Evolutionary conservation across 23 tunicate species (phyloP), one percentile per base, ranked within the genome.

Genomic region (Halocynthia roretzi): DNA sequence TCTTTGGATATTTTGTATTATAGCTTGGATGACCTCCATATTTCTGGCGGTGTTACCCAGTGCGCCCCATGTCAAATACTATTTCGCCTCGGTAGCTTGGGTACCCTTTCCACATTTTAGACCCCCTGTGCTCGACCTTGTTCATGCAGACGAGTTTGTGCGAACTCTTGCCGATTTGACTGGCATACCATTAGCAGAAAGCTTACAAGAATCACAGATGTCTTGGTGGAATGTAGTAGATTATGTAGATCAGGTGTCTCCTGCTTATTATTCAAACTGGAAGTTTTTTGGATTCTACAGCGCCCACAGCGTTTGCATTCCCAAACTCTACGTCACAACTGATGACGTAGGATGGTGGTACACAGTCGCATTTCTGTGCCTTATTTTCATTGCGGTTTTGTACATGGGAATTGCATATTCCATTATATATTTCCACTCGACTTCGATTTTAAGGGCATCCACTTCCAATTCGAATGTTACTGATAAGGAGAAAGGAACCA

Each of bases 221-320:
- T 40, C 85, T 5, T 89, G 96, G 96, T 19, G 51, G 10, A 67
- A 72, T 49, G 75, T 89, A 78, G 50, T 75, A 2, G 53, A 58
- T 10, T 75, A 63, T 14, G 18, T 83, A 6, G 40, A 76, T 61
- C 51, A 21, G 6, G 72, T 69, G 20, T 74, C 81, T 8, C 88
- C 85, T 6, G 66, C 67, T 8, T 61, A 79, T 80, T 73, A 74
- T 56, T 62, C 77, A 68, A 80, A 89, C 15, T 89, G 96, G 96
- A 67, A 67, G 61, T 89, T 83, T 68, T 89, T 77, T 68, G 87
- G 88, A 50, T 89, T 71, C 81, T 89, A 89, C 80, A 89, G 96
- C 77, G 96, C 76, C 51, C 89, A 89, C 53, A 80, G 88, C 49
- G 96, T 89, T 7, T 89, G 96, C 78, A 83, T 89, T 80, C 96